phyloP scores from a whole-genome alignment of 2,113 vertebrate genomes.

The Mirounga angustirostris region DNA sequence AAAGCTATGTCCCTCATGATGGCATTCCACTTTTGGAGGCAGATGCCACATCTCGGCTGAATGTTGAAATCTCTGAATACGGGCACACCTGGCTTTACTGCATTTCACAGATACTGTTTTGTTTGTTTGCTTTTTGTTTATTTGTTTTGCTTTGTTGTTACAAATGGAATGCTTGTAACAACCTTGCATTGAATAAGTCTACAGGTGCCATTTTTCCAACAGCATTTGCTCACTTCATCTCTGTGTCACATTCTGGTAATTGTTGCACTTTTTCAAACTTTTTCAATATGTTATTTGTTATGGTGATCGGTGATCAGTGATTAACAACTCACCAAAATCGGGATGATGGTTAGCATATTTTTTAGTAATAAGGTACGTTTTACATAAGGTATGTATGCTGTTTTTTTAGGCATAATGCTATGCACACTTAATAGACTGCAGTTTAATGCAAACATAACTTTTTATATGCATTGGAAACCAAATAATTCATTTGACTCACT shows the following conservation, averaged over 20 bases:
- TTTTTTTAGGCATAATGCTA: background rate
- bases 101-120: background rate
- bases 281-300: background rate
- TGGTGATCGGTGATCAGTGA: background rate
- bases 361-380: background rate
- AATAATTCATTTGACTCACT: background rate
- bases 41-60: background rate
- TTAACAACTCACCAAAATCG: background rate
- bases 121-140: background rate
- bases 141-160: background rate
- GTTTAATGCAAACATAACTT: background rate
- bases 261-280: background rate
- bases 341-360: background rate
- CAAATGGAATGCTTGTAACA: background rate
- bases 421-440: background rate
- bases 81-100: background rate
- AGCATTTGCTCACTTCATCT: background rate
- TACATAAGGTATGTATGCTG: background rate
- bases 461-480: background rate
- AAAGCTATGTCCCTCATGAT: background rate
- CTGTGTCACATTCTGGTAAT: background rate
- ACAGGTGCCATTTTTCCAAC: background rate
- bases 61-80: background rate
- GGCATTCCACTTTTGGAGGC: background rate
- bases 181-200: background rate